These are phyloP conservation scores for Polydrusus pterygomalis DNA, from an alignment of 2,888 invertebrate species.

Conservation along the genomic window DNA sequence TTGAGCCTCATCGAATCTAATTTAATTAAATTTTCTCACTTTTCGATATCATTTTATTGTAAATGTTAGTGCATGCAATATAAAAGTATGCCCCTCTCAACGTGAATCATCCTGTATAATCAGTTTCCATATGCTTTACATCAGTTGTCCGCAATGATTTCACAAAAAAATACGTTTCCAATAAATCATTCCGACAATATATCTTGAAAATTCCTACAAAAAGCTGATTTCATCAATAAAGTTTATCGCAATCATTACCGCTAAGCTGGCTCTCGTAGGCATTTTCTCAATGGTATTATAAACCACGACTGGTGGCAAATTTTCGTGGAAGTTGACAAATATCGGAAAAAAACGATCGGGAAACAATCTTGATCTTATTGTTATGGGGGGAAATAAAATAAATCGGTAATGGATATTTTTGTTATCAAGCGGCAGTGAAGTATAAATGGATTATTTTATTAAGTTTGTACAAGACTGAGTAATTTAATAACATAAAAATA, in stretches of 20 bases:
- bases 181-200: neutral
- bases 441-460: slow-evolving; percentile 6
- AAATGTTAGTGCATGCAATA: too few species aligned
- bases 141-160: too few species aligned
- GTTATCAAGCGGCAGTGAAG: neutral
- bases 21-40: too few species aligned
- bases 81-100: too few species aligned
- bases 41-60: too few species aligned
- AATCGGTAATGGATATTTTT: neutral
- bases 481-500: neutral
- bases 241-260: slow-evolving; percentile 10
- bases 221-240: slow-evolving; percentile 7
- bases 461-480: neutral
- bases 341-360: slow-evolving; percentile 12
- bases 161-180: neutral
- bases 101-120: too few species aligned
- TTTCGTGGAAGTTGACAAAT: slow-evolving; percentile 20
- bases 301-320: slow-evolving; percentile 4
- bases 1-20: too few species aligned
- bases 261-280: slow-evolving; percentile 6
- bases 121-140: too few species aligned
- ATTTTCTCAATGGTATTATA: slow-evolving; percentile 8
- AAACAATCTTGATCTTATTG: slow-evolving; percentile 8
- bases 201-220: neutral
- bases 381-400: slow-evolving; percentile 17